Percentiles rank a stretch among this genome's conserved stretches.
These are phyloP conservation scores for Peromyscus attwateri DNA, from an alignment of 2,797 vertebrate genomes.

Conservation along the genomic window DNA sequence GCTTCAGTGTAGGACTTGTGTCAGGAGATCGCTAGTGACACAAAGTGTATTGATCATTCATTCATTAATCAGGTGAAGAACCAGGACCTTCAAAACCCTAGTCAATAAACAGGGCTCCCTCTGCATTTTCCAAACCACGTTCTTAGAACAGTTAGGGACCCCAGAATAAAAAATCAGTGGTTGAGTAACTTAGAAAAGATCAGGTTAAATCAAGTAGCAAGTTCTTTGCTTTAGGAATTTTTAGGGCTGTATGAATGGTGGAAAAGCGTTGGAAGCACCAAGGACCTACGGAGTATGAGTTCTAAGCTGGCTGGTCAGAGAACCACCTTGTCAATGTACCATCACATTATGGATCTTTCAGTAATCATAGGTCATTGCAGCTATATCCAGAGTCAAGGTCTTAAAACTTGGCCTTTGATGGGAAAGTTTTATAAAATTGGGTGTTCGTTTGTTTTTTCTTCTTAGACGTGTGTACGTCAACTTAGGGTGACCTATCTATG, in stretches of 20 bases:
- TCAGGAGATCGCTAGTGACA: neutral
- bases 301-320: neutral
- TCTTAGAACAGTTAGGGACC: slow-evolving; percentile 24
- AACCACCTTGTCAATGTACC: neutral
- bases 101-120: slow-evolving; percentile 24
- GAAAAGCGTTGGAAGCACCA: neutral
- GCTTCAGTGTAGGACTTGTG: neutral
- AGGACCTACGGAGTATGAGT: neutral
- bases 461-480: neutral
- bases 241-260: slow-evolving; percentile 10
- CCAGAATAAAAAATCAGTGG: too few relatives aligned
- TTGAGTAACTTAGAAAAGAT: slow-evolving; percentile 5
- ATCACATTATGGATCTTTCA: neutral
- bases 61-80: slow-evolving; percentile 4
- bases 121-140: neutral
- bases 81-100: neutral
- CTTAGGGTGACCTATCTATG: neutral
- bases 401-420: slow-evolving; percentile 19
- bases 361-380: neutral
- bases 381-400: neutral
- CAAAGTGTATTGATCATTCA: neutral
- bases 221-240: neutral
- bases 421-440: neutral
- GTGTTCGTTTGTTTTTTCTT: neutral
- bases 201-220: neutral